Conservation (phyloP, 2,113 vertebrate genomes). For the Ginglymostoma cirratum region DNA sequence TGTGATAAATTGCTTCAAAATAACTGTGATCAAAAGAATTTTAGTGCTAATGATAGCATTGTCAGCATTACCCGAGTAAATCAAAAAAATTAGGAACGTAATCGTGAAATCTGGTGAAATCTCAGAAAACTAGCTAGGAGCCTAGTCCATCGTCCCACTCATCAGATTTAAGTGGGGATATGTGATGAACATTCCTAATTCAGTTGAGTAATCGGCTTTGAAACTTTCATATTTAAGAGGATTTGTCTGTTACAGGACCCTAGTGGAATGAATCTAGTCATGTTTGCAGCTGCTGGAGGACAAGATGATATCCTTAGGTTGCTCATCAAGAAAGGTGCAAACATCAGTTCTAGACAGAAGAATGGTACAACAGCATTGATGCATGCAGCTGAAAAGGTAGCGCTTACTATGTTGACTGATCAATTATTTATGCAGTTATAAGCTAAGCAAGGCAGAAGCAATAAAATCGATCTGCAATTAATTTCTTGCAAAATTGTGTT, state of each 20-base stretch:
- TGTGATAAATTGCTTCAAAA: neutral
- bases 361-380: conserved; percentile 91
- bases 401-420: neutral
- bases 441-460: neutral
- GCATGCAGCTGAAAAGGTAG: conserved; percentile 91
- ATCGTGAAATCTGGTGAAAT: neutral
- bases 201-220: neutral
- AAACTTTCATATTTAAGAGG: conserved; percentile 17
- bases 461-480: neutral
- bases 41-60: neutral
- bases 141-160: neutral
- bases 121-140: neutral
- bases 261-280: conserved; percentile 87
- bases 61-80: neutral
- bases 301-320: conserved; percentile 87
- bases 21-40: neutral
- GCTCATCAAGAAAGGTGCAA: conserved; percentile 84
- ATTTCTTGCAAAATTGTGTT: neutral
- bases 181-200: neutral
- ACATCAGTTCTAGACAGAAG: conserved; percentile 81
- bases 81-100: neutral
- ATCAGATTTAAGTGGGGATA: neutral
- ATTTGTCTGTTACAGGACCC: conserved; percentile 63
- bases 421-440: neutral
- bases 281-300: conserved; percentile 88